A percentile compares a stretch with the other conserved stretches of the same genome.
phyloP scores from a whole-genome alignment of 1,140 invertebrate genomes.

The Cotesia typhae region DNA sequence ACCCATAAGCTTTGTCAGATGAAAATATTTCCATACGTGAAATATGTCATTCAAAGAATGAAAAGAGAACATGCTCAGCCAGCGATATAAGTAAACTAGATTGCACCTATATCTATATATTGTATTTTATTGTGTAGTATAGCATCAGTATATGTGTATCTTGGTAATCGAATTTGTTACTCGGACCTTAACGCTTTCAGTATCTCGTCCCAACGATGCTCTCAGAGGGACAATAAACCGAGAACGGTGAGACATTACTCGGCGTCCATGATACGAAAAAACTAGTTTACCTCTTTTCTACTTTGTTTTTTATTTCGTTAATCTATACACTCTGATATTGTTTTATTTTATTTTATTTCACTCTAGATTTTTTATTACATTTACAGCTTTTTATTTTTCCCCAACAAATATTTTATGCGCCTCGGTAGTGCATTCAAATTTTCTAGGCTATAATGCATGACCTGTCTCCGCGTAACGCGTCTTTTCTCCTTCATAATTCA shows the following conservation, averaged over 20 bases:
- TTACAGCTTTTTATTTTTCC: not conserved
- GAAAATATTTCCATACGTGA: too few species aligned
- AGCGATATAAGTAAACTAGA: too few species aligned
- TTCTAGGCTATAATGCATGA: constrained; percentile 15
- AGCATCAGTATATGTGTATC: not conserved
- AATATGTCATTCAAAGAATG: too few species aligned
- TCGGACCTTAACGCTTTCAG: constrained; percentile 27
- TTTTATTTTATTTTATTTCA: not conserved
- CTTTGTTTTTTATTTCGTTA: constrained; percentile 19
- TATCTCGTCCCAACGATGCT: constrained; percentile 22
- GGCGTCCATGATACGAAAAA: constrained; percentile 27
- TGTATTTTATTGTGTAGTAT: constrained; percentile 2
- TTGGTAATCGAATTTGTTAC: constrained; percentile 37
- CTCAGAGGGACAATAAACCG: constrained; percentile 38
- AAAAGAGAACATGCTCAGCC: too few species aligned
- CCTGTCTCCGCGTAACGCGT: constrained; percentile 15
- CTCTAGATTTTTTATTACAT: not conserved
- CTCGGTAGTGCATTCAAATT: constrained; percentile 22
- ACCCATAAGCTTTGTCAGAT: too few species aligned
- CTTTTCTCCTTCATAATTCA: constrained; percentile 27
- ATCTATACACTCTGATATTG: not conserved
- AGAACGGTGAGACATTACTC: constrained; percentile 27
- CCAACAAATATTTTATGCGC: constrained; percentile 9
- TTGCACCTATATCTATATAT: too few species aligned
- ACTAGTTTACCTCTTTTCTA: constrained; percentile 16